Evolutionary conservation across 2,888 invertebrate species (phyloP).

Genomic region (Lapara coniferarum): DNA sequence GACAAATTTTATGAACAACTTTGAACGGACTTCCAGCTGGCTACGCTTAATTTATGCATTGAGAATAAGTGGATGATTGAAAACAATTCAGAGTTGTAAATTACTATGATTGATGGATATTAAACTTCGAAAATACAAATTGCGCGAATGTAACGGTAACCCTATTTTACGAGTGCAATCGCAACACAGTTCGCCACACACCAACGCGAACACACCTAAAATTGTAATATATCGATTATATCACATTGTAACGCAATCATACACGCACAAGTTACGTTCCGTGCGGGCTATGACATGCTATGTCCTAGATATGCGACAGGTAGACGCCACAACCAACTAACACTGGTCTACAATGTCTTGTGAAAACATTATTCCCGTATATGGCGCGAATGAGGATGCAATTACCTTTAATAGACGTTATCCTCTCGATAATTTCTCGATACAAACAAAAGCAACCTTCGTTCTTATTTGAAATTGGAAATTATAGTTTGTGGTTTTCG

Average conservation of each 20-base stretch:
- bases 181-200: conserved; percentile 35
- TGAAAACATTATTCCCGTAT: conserved; percentile 41
- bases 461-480: conserved; percentile 79
- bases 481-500: conserved; percentile 78
- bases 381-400: conserved; percentile 50
- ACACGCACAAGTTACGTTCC: conserved; percentile 65
- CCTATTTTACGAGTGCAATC: conserved; percentile 36
- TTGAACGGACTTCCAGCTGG: conserved; percentile 25
- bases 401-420: conserved; percentile 52
- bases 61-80: background rate
- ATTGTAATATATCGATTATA: conserved; percentile 67
- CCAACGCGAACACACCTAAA: conserved; percentile 48
- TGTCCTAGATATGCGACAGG: conserved; percentile 79
- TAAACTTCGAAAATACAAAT: background rate
- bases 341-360: conserved; percentile 31
- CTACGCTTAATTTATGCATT: background rate
- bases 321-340: conserved; percentile 66
- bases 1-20: conserved; percentile 30
- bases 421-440: conserved; percentile 57
- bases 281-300: conserved; percentile 74
- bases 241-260: conserved; percentile 74
- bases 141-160: conserved; percentile 30
- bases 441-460: conserved; percentile 60
- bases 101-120: background rate
- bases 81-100: background rate